These are phyloP conservation scores for Drosophila quinaria DNA, from an alignment of 2,888 invertebrate species.

Conservation along the genomic window DNA sequence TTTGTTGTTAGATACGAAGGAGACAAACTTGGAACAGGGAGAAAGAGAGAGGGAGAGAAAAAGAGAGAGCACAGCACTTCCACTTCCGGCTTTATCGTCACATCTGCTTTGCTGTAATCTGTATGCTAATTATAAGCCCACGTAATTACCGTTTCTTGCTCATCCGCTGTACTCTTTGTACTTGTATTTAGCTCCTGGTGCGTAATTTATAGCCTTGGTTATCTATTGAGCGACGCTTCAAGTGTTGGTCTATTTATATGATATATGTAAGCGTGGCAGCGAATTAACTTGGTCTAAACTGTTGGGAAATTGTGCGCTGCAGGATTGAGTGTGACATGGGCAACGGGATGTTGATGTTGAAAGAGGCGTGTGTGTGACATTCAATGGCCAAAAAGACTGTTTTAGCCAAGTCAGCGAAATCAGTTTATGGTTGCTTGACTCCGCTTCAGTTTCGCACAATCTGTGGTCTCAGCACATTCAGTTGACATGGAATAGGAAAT, in stretches of 20 bases:
- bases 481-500: conserved; percentile 21
- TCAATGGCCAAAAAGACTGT: conserved; percentile 33
- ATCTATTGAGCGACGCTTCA: conserved; percentile 58
- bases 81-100: not conserved
- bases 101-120: conserved; percentile 49
- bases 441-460: conserved; percentile 26
- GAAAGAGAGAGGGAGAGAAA: not conserved
- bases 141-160: conserved; percentile 51
- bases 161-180: not conserved
- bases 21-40: not conserved
- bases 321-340: not conserved
- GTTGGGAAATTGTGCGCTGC: conserved; percentile 5
- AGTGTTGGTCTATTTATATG: conserved; percentile 55
- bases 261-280: conserved; percentile 27
- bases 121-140: conserved; percentile 62
- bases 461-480: conserved; percentile 35
- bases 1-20: conserved; percentile 8
- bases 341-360: conserved; percentile 18
- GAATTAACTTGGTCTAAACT: conserved; percentile 11
- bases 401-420: conserved; percentile 50
- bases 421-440: conserved; percentile 43
- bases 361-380: conserved; percentile 47
- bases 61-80: not conserved
- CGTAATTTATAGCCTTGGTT: conserved; percentile 60
- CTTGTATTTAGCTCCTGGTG: conserved; percentile 11